A percentile compares a stretch with the other conserved stretches of the same genome.
Evolutionary conservation across 2,113 vertebrate genomes (phyloP).

Genomic region (Puma concolor): DNA sequence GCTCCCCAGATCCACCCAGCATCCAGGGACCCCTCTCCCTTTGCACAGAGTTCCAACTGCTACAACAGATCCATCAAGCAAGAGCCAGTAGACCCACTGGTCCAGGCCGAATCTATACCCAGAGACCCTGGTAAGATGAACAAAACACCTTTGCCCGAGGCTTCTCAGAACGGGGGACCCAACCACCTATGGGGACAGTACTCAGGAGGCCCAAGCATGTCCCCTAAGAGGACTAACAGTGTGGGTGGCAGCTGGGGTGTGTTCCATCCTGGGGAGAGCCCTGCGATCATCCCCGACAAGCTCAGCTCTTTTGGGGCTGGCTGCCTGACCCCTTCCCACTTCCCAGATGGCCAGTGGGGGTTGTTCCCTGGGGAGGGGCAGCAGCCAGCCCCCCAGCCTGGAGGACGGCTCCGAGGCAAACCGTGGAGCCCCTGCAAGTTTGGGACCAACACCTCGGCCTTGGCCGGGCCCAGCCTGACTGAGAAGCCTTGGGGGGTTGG

Average conservation of each 20-base stretch:
- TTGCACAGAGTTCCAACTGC: slow-evolving; percentile 86
- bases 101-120: slow-evolving; percentile 83
- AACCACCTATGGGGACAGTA: slow-evolving; percentile 88
- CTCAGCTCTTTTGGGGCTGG: slow-evolving; percentile 83
- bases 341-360: slow-evolving; percentile 81
- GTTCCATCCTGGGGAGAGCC: slow-evolving; percentile 76
- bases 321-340: slow-evolving; percentile 86
- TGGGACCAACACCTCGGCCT: slow-evolving; percentile 64
- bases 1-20: slow-evolving; percentile 81
- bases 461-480: slow-evolving; percentile 77
- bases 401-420: slow-evolving; percentile 68
- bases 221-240: slow-evolving; percentile 85
- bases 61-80: slow-evolving; percentile 92
- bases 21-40: slow-evolving; percentile 83
- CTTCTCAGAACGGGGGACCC: slow-evolving; percentile 76
- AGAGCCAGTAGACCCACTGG: slow-evolving; percentile 91
- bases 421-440: slow-evolving; percentile 88
- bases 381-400: slow-evolving; percentile 61
- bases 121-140: slow-evolving; percentile 70
- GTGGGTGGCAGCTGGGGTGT: slow-evolving; percentile 84
- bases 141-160: slow-evolving; percentile 72
- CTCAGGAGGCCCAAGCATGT: slow-evolving; percentile 83
- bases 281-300: slow-evolving; percentile 75
- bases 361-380: slow-evolving; percentile 61
- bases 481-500: slow-evolving; percentile 84